These are phyloP conservation scores for Caracal caracal DNA, from an alignment of 2,113 vertebrate species.

Conservation along the genomic window DNA sequence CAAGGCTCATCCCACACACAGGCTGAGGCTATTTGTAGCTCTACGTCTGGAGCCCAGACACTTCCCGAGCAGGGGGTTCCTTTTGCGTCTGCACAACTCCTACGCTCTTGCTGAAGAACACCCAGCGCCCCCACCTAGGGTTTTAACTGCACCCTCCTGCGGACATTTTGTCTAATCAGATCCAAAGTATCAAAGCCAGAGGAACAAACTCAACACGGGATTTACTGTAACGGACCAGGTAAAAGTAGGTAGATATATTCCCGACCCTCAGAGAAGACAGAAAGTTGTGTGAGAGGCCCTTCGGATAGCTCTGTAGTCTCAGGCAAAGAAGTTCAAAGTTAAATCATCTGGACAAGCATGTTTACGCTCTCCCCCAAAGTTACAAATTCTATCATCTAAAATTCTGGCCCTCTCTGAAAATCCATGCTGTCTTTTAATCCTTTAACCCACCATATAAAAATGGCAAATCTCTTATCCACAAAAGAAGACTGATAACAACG, in stretches of 20 bases:
- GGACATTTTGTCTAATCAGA: slow-evolving; percentile 24
- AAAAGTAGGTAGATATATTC: slow-evolving; percentile 48
- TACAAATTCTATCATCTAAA: slow-evolving; percentile 47
- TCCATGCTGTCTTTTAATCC: slow-evolving; percentile 47
- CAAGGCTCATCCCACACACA: not conserved
- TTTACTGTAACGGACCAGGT: not conserved
- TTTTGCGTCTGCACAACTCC: not conserved
- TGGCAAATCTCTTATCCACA: slow-evolving; percentile 44
- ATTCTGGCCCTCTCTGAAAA: slow-evolving; percentile 42
- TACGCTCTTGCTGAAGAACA: not conserved
- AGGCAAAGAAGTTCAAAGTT: slow-evolving; percentile 18
- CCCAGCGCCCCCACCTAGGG: not conserved
- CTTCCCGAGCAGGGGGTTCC: not conserved
- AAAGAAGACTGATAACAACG: slow-evolving; percentile 29
- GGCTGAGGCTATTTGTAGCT: slow-evolving; percentile 8
- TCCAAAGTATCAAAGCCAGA: slow-evolving; percentile 27
- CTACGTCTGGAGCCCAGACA: not conserved
- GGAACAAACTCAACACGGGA: slow-evolving; percentile 21
- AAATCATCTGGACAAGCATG: slow-evolving; percentile 24
- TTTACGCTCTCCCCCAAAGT: not conserved
- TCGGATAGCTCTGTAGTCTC: not conserved
- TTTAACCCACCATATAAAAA: slow-evolving; percentile 57
- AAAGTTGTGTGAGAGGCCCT: slow-evolving; percentile 21
- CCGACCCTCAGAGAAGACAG: not conserved
- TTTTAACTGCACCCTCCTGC: slow-evolving; percentile 16